Evolutionary conservation across 2,888 invertebrate genomes (phyloP).

Genomic region (Cryptus armator): DNA sequence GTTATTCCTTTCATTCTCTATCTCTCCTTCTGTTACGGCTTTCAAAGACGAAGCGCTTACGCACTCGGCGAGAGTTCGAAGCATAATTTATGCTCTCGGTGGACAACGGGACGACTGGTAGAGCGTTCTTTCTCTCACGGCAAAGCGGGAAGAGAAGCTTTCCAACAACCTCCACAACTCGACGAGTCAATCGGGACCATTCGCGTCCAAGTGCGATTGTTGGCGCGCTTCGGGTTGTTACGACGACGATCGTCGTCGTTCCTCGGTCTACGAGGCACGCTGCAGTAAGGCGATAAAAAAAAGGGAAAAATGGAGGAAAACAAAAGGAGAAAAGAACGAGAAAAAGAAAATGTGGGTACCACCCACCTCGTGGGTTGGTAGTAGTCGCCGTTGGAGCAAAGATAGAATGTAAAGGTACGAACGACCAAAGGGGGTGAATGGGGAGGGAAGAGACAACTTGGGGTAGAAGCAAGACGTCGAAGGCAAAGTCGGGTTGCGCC

Average conservation of each 20-base stretch:
- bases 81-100: slow-evolving; percentile 64
- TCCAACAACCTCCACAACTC: slow-evolving; percentile 55
- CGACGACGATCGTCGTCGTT: slow-evolving; percentile 58
- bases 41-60: slow-evolving; percentile 19
- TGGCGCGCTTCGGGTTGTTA: slow-evolving; percentile 64
- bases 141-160: slow-evolving; percentile 31
- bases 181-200: slow-evolving; percentile 74
- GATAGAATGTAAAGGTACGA: slow-evolving; percentile 1
- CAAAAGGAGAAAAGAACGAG: slow-evolving; percentile 2
- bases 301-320: slow-evolving; percentile 25
- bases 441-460: slow-evolving; percentile 16
- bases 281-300: slow-evolving; percentile 42
- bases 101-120: slow-evolving; percentile 53
- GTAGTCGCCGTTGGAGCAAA: slow-evolving; percentile 33
- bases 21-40: background rate
- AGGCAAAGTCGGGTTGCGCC: slow-evolving; percentile 31
- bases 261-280: slow-evolving; percentile 41
- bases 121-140: slow-evolving; percentile 48
- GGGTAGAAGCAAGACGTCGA: slow-evolving; percentile 41
- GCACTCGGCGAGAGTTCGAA: slow-evolving; percentile 25
- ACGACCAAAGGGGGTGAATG: background rate
- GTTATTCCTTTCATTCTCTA: background rate
- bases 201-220: slow-evolving; percentile 42
- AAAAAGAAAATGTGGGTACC: slow-evolving; percentile 48
- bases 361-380: slow-evolving; percentile 49